These are phyloP conservation scores for Pammene fasciana DNA, from an alignment of 2,888 invertebrate species.

Conservation along the genomic window DNA sequence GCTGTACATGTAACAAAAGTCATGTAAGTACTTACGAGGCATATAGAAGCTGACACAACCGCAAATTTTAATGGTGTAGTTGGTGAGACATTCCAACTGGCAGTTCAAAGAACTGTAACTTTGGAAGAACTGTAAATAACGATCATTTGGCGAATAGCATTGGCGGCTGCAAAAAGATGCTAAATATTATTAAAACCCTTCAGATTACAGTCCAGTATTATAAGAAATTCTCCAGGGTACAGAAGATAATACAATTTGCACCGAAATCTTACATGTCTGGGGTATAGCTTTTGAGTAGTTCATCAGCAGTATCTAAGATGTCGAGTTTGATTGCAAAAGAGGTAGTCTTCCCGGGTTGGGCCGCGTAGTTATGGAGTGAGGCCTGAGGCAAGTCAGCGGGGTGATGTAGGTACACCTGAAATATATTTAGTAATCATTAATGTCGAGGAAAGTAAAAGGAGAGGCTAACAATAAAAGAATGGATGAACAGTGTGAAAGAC, in stretches of 20 bases:
- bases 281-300: background rate
- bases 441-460: too few relatives aligned
- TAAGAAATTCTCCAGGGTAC: too few relatives aligned
- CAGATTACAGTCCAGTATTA: too few relatives aligned
- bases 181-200: too few relatives aligned
- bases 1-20: too few relatives aligned
- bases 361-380: slow-evolving; percentile 7
- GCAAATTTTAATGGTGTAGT: slow-evolving; percentile 52
- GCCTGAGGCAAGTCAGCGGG: slow-evolving; percentile 16
- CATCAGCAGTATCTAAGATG: slow-evolving; percentile 12
- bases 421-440: too few relatives aligned
- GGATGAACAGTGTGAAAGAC: too few relatives aligned
- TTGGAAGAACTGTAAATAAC: slow-evolving; percentile 54
- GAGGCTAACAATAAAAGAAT: too few relatives aligned
- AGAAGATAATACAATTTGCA: too few relatives aligned
- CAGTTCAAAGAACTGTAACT: slow-evolving; percentile 60
- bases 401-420: slow-evolving; percentile 11
- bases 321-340: slow-evolving; percentile 18
- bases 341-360: slow-evolving; percentile 6
- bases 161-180: slow-evolving; percentile 51
- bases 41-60: slow-evolving; percentile 58
- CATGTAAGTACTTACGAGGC: slow-evolving; percentile 56
- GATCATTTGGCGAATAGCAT: slow-evolving; percentile 58
- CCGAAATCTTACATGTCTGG: background rate
- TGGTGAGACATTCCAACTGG: slow-evolving; percentile 58